phyloP scores from a whole-genome alignment of 2,113 vertebrate species.

The Myxocyprinus asiaticus region DNA sequence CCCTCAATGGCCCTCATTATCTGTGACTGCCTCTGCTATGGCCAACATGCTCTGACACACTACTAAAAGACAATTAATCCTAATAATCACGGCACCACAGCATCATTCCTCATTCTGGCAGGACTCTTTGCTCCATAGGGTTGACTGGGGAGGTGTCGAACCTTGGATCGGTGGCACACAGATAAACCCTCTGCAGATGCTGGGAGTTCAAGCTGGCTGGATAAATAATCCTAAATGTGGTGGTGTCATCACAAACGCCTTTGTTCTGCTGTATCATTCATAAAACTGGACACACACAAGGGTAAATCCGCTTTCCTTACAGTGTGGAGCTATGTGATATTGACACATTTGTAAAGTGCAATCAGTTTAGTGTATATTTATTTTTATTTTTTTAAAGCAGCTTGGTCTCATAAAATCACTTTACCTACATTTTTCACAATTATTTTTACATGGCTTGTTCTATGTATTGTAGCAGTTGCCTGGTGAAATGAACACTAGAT shows the following conservation, averaged over 20 bases:
- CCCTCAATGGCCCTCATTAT: constrained; percentile 83
- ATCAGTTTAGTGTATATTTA: not conserved
- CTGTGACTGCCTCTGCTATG: constrained; percentile 84
- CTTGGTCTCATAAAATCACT: too few species aligned
- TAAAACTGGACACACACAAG: not conserved
- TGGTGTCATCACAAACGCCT: not conserved
- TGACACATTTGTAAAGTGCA: constrained; percentile 11
- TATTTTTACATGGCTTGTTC: too few species aligned
- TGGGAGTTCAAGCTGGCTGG: constrained; percentile 55
- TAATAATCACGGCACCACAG: constrained; percentile 89
- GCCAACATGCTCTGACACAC: constrained; percentile 87
- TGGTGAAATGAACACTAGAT: too few species aligned
- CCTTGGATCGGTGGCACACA: constrained; percentile 74
- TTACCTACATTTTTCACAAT: too few species aligned
- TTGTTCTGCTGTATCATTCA: constrained; percentile 26
- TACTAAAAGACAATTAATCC: constrained; percentile 99
- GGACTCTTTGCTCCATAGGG: constrained; percentile 88
- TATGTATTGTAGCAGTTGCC: too few species aligned
- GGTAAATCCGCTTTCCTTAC: constrained; percentile 14
- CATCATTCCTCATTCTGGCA: constrained; percentile 98
- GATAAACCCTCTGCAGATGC: constrained; percentile 77
- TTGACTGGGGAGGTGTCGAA: constrained; percentile 85
- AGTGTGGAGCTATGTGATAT: not conserved
- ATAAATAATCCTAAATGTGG: constrained; percentile 33
- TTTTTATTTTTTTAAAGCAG: too few species aligned